Conservation (phyloP, 2,888 invertebrate genomes). For the Noctua janthina region DNA sequence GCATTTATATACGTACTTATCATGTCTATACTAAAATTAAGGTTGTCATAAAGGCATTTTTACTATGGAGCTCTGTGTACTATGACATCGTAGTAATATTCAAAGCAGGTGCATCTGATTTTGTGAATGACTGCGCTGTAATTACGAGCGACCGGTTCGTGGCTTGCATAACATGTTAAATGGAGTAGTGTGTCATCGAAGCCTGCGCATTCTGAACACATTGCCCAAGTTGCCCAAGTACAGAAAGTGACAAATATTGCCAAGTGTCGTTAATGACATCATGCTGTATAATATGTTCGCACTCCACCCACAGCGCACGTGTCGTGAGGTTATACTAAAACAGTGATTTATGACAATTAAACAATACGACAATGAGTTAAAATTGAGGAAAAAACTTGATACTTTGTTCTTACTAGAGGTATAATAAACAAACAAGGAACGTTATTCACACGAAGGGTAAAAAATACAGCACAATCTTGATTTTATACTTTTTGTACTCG, state of each 20-base stretch:
- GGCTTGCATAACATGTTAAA: slow-evolving; percentile 80
- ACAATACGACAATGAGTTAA: slow-evolving; percentile 45
- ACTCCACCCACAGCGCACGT: slow-evolving; percentile 87
- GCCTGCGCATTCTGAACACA: slow-evolving; percentile 70
- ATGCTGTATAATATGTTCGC: slow-evolving; percentile 80
- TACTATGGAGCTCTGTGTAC: slow-evolving; percentile 48
- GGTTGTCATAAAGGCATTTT: slow-evolving; percentile 52
- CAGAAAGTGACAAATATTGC: slow-evolving; percentile 81
- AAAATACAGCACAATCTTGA: slow-evolving; percentile 37
- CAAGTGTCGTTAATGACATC: slow-evolving; percentile 86
- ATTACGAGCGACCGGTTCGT: slow-evolving; percentile 77
- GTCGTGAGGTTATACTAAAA: slow-evolving; percentile 73
- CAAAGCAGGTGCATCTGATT: slow-evolving; percentile 76
- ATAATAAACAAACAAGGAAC: slow-evolving; percentile 8
- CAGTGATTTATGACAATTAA: slow-evolving; percentile 64
- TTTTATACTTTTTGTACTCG: slow-evolving; percentile 35
- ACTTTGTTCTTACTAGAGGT: slow-evolving; percentile 13
- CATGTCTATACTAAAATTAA: slow-evolving; percentile 65
- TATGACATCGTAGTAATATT: slow-evolving; percentile 67
- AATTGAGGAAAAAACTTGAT: slow-evolving; percentile 34
- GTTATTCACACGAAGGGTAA: slow-evolving; percentile 34
- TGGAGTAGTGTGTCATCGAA: slow-evolving; percentile 79
- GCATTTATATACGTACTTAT: slow-evolving; percentile 64
- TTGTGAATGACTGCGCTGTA: slow-evolving; percentile 79
- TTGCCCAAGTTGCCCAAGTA: slow-evolving; percentile 68